Base-by-base conservation (phyloP, 2,797 vertebrate species). In the Chloroceryle inda region DNA sequence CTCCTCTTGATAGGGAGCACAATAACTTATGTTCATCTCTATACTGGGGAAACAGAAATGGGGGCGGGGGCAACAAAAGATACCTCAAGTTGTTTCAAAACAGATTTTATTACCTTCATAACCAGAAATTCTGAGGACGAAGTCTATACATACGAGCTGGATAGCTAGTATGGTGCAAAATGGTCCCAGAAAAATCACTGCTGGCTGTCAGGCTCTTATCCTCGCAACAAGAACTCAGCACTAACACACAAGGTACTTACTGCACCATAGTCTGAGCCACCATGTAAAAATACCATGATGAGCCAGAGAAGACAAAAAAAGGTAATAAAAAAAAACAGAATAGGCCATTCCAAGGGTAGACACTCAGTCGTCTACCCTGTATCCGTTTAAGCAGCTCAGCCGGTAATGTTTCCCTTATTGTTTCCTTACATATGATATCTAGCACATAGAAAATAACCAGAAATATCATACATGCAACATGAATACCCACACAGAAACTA, bases 251-350 rank as follows among this genome's bases (percentile, higher is more conserved):
- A 80, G 27, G 18, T 58, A 83, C 17, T 45, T 10, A 5, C n/a
- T 9, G 4, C 40, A 79, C 44, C 29, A 31, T 3, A 44, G 42
- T 33, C 59, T 58, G 27, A 95, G 31, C 63, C 22, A 56, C 27
- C 67, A 68, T 50, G 27, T 40, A 68, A 81, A 88, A 78, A 76
- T 3, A 83, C 3, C 17, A 18, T 0, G 6, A 68, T 27, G 3
- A 90, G 33, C 21, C 73, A 86, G 18, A 85, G 26, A 23, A 20
- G 44, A 10, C 9, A 3, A 40, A 75, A 81, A 86, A 37, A 37
- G 10, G 37, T 11, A 13, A 26, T 0, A 2, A 73, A 19, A 13
- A 0, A 0, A 3, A 73, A 17, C 63, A 62, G 27, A 63, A 55
- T 73, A 69, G 26, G n/a, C 22, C 17, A 23, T 23, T 64, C 38